phyloP scores from a whole-genome alignment of 1,140 invertebrate genomes.

The Epicauta chinensis region DNA sequence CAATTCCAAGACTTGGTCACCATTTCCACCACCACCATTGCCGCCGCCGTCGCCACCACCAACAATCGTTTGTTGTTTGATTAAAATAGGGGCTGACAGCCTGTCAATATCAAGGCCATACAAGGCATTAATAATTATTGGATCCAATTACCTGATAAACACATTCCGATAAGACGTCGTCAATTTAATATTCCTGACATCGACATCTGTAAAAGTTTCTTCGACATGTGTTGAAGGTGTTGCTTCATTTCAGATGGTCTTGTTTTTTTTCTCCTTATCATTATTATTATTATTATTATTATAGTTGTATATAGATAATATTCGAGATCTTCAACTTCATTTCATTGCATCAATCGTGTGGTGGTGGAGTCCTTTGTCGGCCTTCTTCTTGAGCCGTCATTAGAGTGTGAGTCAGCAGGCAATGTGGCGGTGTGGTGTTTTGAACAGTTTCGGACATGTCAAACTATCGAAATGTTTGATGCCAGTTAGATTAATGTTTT shows the following conservation, averaged over 20 bases:
- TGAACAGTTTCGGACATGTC: slow-evolving; percentile 31
- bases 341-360: slow-evolving; percentile 14
- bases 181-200: slow-evolving; percentile 9
- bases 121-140: slow-evolving; percentile 25
- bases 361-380: slow-evolving; percentile 34
- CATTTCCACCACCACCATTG: too few relatives aligned
- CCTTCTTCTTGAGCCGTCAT: slow-evolving; percentile 30
- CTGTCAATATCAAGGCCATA: slow-evolving; percentile 17
- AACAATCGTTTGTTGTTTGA: too few relatives aligned
- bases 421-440: slow-evolving; percentile 14
- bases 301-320: too few relatives aligned
- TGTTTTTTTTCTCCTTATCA: not conserved
- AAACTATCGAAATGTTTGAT: slow-evolving; percentile 40
- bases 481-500: slow-evolving; percentile 41
- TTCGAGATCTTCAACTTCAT: slow-evolving; percentile 5
- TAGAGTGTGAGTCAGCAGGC: slow-evolving; percentile 37
- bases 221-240: slow-evolving; percentile 18
- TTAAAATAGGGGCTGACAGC: not conserved
- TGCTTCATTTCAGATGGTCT: slow-evolving; percentile 6
- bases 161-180: slow-evolving; percentile 26
- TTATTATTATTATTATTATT: too few relatives aligned
- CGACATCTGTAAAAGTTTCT: slow-evolving; percentile 8
- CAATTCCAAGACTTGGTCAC: too few relatives aligned
- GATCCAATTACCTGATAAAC: slow-evolving; percentile 29
- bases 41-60: too few relatives aligned